Base-by-base conservation (phyloP, 2,113 vertebrate genomes). In the Monopterus albus region DNA sequence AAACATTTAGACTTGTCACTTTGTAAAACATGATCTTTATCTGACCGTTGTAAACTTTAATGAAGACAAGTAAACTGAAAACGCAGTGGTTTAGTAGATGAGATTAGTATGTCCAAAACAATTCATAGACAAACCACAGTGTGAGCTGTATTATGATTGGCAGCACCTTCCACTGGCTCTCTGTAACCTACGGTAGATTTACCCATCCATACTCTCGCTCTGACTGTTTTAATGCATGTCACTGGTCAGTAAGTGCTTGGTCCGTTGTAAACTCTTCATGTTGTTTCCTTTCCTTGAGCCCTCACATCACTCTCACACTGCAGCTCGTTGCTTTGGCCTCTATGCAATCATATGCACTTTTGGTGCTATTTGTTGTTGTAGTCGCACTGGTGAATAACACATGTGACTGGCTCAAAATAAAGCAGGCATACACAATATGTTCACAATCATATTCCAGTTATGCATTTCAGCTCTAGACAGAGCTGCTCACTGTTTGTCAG, bases 191-290 rank as follows among this genome's bases (percentile, higher is more conserved):
- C 4, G 18, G 52, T 47, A 40, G 20, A 28, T 62, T 31, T 40
- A 53, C 40, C 38, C 38, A 71, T 2, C 49, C 38, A 31, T n/a
- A 3, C 10, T 39, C 20, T n/a, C 31, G 65, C 38, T 11, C 21
- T 62, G 26, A 17, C 53, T 20, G n/a, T 62, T 67, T 57, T 12
- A 60, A 55, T 64, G 49, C n/a, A 29, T 56, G 9, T 61, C 14
- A 29, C 67, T 56, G 47, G 12, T 1, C 5, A 23, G 3, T 51
- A 52, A 68, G 47, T 52, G 65, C 18, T 39, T 15, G 56, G 62
- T 43, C 59, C 57, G 43, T 20, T 61, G 28, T 15, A 55, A 59
- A 67, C 35, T 40, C 49, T 21, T 15, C 35, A 35, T 25, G 26
- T 49, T 10, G 6, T 21, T 57, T 71, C 21, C 11, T 71, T 69